Conservation (phyloP, 2,888 invertebrate genomes). For the Drosophila anceps region DNA sequence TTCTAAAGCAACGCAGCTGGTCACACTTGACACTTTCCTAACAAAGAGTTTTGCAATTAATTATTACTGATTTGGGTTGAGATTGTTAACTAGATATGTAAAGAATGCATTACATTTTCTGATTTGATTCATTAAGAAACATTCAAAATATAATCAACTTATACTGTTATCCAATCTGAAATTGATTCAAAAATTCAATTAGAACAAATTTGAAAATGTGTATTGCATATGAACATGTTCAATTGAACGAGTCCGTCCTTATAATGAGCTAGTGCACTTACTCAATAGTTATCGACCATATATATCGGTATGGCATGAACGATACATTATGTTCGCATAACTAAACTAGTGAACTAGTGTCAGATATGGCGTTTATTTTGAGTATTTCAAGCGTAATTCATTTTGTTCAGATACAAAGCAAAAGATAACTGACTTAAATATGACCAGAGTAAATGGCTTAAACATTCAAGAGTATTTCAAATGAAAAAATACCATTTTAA, state of each 20-base stretch:
- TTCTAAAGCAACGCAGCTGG: slow-evolving; percentile 3
- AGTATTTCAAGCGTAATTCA: background rate
- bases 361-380: background rate
- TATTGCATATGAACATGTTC: too few species aligned
- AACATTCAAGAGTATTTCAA: slow-evolving; percentile 22
- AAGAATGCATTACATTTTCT: too few species aligned
- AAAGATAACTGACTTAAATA: slow-evolving; percentile 5
- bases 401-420: background rate
- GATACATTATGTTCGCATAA: background rate
- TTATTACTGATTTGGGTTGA: background rate
- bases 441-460: background rate
- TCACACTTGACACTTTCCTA: slow-evolving; percentile 7
- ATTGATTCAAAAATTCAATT: background rate
- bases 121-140: too few species aligned
- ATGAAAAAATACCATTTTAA: slow-evolving; percentile 60
- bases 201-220: background rate
- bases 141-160: too few species aligned
- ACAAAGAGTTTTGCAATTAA: slow-evolving; percentile 3
- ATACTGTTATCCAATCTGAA: background rate
- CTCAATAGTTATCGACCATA: background rate
- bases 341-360: background rate
- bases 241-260: background rate
- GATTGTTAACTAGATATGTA: background rate
- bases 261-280: background rate
- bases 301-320: background rate